Evolutionary conservation across 1,140 invertebrate genomes (phyloP).

Genomic region (Archivesica marissinica): DNA sequence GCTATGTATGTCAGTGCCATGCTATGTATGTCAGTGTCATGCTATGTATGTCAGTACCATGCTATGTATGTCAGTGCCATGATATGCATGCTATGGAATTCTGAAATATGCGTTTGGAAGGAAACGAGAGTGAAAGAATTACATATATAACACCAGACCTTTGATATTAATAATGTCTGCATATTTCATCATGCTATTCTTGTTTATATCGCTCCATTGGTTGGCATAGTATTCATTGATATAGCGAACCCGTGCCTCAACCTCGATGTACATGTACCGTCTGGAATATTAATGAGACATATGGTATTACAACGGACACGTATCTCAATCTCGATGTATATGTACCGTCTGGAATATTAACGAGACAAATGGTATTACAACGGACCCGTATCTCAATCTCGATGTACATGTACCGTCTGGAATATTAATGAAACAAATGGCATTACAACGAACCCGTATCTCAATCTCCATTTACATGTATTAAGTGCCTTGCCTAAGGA

Average conservation of each 20-base stretch:
- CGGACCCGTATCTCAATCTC: background rate
- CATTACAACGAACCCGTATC: background rate
- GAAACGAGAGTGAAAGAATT: no score
- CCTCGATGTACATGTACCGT: slow-evolving; percentile 34
- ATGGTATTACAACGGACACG: background rate
- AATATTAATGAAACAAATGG: background rate
- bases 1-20: no score
- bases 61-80: no score
- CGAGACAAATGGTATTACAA: background rate
- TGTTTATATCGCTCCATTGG: background rate
- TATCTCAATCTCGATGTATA: background rate
- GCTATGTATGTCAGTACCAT: no score
- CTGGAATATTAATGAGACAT: background rate
- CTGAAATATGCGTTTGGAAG: no score
- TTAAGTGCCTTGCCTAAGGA: no score
- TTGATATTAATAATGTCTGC: background rate
- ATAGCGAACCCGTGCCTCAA: slow-evolving; percentile 13
- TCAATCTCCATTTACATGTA: background rate
- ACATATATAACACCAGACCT: no score
- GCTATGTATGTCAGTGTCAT: no score
- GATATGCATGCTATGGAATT: no score
- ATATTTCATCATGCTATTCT: background rate
- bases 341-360: background rate
- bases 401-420: background rate
- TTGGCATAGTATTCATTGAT: slow-evolving; percentile 14